Conservation (phyloP, 2,888 invertebrate species). For the Balanococcus diminutus region DNA sequence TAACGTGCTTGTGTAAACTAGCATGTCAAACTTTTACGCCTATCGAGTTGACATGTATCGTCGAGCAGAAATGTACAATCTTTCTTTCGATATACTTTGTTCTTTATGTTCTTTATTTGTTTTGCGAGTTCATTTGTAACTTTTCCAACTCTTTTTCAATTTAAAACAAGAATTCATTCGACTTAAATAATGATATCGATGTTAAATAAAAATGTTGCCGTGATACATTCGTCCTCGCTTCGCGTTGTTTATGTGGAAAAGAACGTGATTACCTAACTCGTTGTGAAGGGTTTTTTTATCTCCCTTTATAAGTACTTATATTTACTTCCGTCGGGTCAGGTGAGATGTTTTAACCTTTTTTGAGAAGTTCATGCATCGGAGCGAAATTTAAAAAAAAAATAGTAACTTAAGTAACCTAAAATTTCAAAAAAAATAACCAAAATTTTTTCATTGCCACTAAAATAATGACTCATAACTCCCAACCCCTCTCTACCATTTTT, state of each 20-base stretch:
- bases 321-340: neutral
- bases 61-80: slow-evolving; percentile 26
- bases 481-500: no score
- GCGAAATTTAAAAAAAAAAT: no score
- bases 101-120: slow-evolving; percentile 42
- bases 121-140: slow-evolving; percentile 39
- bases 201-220: slow-evolving; percentile 34
- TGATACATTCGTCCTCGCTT: neutral
- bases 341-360: neutral
- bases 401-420: no score
- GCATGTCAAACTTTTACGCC: slow-evolving; percentile 42
- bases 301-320: neutral
- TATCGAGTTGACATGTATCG: slow-evolving; percentile 23
- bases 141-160: slow-evolving; percentile 34
- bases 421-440: no score
- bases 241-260: neutral
- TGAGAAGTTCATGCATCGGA: no score
- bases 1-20: slow-evolving; percentile 34
- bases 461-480: no score
- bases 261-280: neutral
- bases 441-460: no score
- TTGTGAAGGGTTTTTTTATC: neutral
- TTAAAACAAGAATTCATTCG: slow-evolving; percentile 31
- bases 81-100: neutral
- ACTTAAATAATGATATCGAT: slow-evolving; percentile 40